Percentiles rank a stretch among this genome's conserved stretches.
Conservation (phyloP, 2,888 invertebrate genomes). For the Capitulum mitella region DNA sequence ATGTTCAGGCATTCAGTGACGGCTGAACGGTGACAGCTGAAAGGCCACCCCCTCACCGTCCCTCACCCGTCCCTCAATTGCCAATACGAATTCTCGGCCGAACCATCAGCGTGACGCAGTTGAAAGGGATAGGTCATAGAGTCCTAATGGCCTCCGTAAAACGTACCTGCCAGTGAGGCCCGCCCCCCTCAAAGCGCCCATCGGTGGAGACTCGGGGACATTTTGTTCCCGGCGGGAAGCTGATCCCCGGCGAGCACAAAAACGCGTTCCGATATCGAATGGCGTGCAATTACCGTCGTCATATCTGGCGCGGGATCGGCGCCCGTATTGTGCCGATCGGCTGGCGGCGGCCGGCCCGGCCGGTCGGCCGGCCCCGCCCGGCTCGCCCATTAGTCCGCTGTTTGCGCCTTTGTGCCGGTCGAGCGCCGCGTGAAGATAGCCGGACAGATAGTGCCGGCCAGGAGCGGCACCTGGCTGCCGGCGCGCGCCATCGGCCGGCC, state of each 20-base stretch:
- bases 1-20: too few species aligned
- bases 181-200: not conserved
- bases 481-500: too few species aligned
- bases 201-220: not conserved
- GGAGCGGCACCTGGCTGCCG: too few species aligned
- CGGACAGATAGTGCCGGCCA: not conserved
- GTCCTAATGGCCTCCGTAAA: not conserved
- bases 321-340: not conserved
- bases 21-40: too few species aligned
- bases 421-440: not conserved
- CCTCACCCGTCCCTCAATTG: not conserved
- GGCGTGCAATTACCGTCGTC: not conserved
- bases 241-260: not conserved
- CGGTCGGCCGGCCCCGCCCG: not conserved
- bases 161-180: not conserved
- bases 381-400: not conserved
- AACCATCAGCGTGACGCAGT: not conserved
- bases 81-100: not conserved
- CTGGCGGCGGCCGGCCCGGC: not conserved
- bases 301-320: slow-evolving; percentile 17
- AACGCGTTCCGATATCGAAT: not conserved
- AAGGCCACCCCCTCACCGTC: not conserved
- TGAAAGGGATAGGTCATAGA: slow-evolving; percentile 10
- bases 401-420: not conserved
- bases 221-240: not conserved